Base-by-base conservation (phyloP, 2,113 vertebrate genomes). In the Syngnathoides biaculeatus region DNA sequence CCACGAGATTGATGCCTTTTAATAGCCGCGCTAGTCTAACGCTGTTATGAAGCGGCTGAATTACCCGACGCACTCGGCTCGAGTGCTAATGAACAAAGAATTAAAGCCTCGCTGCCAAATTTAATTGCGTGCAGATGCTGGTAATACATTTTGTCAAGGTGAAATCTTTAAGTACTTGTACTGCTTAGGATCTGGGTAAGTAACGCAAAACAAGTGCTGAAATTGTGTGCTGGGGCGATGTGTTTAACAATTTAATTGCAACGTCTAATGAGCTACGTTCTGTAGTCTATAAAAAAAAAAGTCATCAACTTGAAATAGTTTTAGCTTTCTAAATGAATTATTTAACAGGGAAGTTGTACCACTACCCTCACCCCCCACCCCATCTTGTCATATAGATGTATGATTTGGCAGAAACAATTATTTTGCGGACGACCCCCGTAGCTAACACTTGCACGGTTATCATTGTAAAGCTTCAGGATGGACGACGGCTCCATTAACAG, bases 81-180 rank as follows among this genome's bases (percentile, higher is more conserved):
- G 92, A 91, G 92, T 93, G 90, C 91, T 96, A 95, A 97, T 96
- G 92, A 94, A 92, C 92, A 84, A 82, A 94, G 91, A 93, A 93
- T 92, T 90, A 93, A 92, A 91, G 92, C 90, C 93, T 93, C 89
- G 90, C 93, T 92, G 90, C 90, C 90, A 89, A 91, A 91, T 94
- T 94, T 94, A 96, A 95, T 96, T 94, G 93, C 92, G 89, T 91
- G 80, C 89, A 68, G 65, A 68, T 74, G 79, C 73, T 79, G 74
- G 77, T 92, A 93, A 94, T 94, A 93, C 92, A 88, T 91, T 91
- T 89, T 90, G 93, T 92, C 94, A 89, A 92, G 92, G 92, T 93
- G 92, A 92, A 93, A 95, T 95, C 94, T 95, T 95, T 95, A 95
- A 97, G 94, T 95, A 94, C 94, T 92, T 91, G 91, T 84, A 81